A percentile compares a stretch with the other conserved stretches of the same genome.
Conservation (phyloP, 2,888 invertebrate genomes). For the Ectobius pallidus region DNA sequence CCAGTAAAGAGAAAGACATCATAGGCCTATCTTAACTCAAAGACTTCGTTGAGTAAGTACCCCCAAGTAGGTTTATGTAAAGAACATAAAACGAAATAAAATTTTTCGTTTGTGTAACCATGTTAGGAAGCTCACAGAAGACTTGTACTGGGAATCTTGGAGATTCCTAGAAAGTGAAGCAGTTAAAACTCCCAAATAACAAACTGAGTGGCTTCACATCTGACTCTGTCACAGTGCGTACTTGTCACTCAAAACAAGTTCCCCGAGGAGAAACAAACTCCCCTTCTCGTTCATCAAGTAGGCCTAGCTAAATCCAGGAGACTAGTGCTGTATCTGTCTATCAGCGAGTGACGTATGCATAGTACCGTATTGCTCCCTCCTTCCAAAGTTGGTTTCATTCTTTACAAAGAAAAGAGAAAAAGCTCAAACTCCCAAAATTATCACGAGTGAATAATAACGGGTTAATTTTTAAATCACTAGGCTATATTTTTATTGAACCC, state of each 20-base stretch:
- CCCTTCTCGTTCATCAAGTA: no score
- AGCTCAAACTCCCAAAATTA: no score
- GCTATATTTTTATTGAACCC: no score
- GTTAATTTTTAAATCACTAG: no score
- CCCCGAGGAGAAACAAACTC: conserved; percentile 14
- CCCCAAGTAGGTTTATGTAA: background rate
- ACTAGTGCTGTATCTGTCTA: no score
- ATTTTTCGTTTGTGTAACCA: conserved; percentile 31
- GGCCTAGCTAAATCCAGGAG: no score
- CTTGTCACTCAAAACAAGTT: conserved; percentile 6
- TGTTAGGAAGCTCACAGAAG: conserved; percentile 24
- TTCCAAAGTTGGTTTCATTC: no score
- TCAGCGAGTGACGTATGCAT: no score
- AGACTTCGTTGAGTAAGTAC: conserved; percentile 15
- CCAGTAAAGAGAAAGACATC: no score
- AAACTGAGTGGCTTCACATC: conserved; percentile 4
- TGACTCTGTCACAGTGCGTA: background rate
- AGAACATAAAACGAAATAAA: background rate
- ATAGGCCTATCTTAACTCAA: conserved; percentile 7
- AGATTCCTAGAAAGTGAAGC: conserved; percentile 16
- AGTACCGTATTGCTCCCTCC: no score
- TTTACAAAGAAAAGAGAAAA: no score
- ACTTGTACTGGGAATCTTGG: background rate
- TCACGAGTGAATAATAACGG: no score
- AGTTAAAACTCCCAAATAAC: conserved; percentile 17